Evolutionary conservation across 2,888 invertebrate species (phyloP), one percentile per base, ranked within the genome.

Genomic region (Ceratothoa steindachneri): DNA sequence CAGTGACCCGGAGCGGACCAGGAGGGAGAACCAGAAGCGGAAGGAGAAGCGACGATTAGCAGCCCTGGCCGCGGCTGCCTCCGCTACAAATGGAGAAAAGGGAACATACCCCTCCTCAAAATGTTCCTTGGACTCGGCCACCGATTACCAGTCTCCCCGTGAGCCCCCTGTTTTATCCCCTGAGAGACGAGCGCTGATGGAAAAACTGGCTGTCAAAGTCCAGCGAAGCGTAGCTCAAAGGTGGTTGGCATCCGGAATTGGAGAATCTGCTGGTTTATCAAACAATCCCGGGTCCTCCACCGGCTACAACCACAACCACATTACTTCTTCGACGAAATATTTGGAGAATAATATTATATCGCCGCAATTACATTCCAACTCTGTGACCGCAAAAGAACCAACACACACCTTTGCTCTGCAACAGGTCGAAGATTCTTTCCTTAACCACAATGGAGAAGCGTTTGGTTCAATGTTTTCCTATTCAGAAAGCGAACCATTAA

Each of bases 151-250:
- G 31, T 19, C 12, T 53, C 19, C 5, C 3, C 0, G n/a, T 29
- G 55, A 7, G n/a, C 70, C 3, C 9, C 53, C 73, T 19, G 53
- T 72, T 15, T 65, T 79, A 4, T 79, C 79, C 0, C 76, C 76
- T 0, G 70, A 74, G 52, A 51, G 79, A 12, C 41, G 66, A 53
- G 79, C 76, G 12, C 66, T 79, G 2, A 79, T 79, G 79, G 79
- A 79, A 70, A 79, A 79, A 31, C 66, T 79, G 51, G 79, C 74
- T 2, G 79, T 76, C 51, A 79, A 79, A 55, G 79, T 79, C 12
- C 79, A 79, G 71, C 51, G 78, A 22, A 78, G 78, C 41, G 75
- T 70, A 22, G 78, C 78, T 1, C 75, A 73, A 55, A 73, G 65
- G 15, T 68, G 71, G 1, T 28, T 78, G 67, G 73, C 75, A 12